phyloP scores from a whole-genome alignment of 2,113 vertebrate species.

The Microtus pennsylvanicus region DNA sequence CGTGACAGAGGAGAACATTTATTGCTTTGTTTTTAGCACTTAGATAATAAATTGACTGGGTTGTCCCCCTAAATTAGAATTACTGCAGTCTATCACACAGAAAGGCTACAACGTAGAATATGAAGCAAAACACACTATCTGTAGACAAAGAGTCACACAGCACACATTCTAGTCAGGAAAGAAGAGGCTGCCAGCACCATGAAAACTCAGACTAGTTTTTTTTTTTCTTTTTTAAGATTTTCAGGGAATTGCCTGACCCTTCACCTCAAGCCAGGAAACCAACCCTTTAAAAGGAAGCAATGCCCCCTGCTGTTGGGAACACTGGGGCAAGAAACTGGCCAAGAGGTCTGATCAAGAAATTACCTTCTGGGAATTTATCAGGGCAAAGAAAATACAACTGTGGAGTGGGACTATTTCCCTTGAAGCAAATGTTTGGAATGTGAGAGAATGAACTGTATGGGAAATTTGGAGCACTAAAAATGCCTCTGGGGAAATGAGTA shows the following conservation, averaged over 20 bases:
- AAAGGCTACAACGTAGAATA: not conserved
- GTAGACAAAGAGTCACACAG: not conserved
- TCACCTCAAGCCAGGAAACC: not conserved
- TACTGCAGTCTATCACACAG: not conserved
- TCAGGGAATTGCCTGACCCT: not conserved
- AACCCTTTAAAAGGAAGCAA: not conserved
- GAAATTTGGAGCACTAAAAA: not conserved
- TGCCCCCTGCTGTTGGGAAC: not conserved
- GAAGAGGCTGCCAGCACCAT: not conserved
- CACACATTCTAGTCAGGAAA: not conserved
- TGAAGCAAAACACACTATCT: not conserved
- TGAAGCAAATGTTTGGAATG: not conserved
- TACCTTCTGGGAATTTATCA: conserved; percentile 6
- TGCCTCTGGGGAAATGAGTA: not conserved
- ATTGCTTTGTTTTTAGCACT: not conserved
- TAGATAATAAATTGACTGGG: not conserved
- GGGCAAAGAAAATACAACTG: not conserved
- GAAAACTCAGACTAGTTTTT: not conserved
- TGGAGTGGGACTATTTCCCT: conserved; percentile 23
- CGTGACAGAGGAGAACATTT: not conserved
- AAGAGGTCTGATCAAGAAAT: not conserved
- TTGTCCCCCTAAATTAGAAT: conserved; percentile 16
- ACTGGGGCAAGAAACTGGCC: not conserved
- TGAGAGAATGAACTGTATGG: not conserved
- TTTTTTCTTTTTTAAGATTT: not conserved